phyloP scores from a whole-genome alignment of 2,113 vertebrate genomes.

The Malurus cyaneus region DNA sequence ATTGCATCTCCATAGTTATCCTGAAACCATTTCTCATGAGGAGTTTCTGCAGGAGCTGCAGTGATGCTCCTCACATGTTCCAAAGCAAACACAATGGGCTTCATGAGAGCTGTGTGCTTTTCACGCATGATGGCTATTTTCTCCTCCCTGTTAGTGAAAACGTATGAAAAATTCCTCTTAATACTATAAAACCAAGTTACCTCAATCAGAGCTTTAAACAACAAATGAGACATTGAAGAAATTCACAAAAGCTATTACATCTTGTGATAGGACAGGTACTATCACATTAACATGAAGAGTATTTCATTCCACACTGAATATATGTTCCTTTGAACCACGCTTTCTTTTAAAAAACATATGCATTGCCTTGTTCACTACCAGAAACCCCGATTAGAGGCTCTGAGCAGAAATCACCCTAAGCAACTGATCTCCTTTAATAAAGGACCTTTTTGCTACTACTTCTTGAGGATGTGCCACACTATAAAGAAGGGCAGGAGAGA shows the following conservation, averaged over 20 bases:
- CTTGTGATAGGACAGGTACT: too few relatives aligned
- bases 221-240: neutral
- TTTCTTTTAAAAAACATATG: neutral
- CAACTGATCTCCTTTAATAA: neutral
- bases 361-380: neutral
- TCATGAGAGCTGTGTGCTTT: constrained; percentile 97
- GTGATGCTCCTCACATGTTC: constrained; percentile 96
- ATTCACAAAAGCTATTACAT: neutral
- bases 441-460: neutral
- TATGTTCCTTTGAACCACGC: neutral
- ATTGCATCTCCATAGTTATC: constrained; percentile 92
- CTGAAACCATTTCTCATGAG: constrained; percentile 98
- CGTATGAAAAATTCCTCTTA: neutral
- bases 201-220: neutral
- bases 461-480: neutral
- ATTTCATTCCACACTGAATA: neutral
- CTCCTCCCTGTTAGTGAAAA: constrained; percentile 82
- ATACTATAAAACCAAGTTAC: neutral
- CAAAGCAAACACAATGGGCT: constrained; percentile 95
- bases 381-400: neutral
- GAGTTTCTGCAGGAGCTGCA: constrained; percentile 89
- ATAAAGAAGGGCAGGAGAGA: neutral
- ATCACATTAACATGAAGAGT: neutral
- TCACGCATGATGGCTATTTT: constrained; percentile 98
- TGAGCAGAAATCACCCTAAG: neutral